Evolutionary conservation across 2,113 vertebrate species (phyloP).

Genomic region (Apteryx mantelli): DNA sequence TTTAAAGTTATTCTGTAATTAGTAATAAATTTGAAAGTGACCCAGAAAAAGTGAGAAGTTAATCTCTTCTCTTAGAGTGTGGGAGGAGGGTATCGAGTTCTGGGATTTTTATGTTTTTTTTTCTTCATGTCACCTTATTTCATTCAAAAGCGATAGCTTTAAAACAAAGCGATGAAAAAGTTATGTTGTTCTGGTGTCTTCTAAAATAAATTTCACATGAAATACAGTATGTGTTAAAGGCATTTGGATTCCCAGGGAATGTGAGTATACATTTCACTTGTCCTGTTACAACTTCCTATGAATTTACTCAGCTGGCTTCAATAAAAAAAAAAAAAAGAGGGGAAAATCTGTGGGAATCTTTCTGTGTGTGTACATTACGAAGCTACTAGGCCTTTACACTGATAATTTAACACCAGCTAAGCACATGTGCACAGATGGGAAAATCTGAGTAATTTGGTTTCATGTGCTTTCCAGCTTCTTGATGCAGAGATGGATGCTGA

Average conservation of each 20-base stretch:
- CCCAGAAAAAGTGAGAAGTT: constrained; percentile 31
- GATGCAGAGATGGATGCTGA: not conserved
- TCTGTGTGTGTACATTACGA: constrained; percentile 71
- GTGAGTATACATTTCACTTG: constrained; percentile 73
- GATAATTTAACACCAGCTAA: constrained; percentile 76
- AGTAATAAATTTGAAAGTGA: constrained; percentile 51
- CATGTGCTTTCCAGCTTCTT: constrained; percentile 60
- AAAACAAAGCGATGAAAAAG: constrained; percentile 41
- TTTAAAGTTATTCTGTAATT: constrained; percentile 53
- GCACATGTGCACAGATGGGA: constrained; percentile 74
- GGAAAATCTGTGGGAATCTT: constrained; percentile 77
- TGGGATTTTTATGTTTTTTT: constrained; percentile 15
- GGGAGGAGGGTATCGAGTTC: constrained; percentile 6
- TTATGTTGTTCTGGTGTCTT: constrained; percentile 7
- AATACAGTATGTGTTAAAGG: constrained; percentile 60
- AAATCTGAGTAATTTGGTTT: constrained; percentile 68
- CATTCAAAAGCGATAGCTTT: constrained; percentile 42
- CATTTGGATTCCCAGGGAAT: constrained; percentile 69
- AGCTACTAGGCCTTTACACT: constrained; percentile 72
- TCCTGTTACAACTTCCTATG: constrained; percentile 70
- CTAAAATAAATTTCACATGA: constrained; percentile 64
- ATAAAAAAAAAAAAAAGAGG: constrained; percentile 52
- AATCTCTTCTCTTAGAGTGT: constrained; percentile 31
- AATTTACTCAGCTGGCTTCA: constrained; percentile 80
- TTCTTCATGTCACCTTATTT: constrained; percentile 46